Base-by-base conservation (phyloP, 92 coral and sea anemone species). In the Epizoanthus scotinus region DNA sequence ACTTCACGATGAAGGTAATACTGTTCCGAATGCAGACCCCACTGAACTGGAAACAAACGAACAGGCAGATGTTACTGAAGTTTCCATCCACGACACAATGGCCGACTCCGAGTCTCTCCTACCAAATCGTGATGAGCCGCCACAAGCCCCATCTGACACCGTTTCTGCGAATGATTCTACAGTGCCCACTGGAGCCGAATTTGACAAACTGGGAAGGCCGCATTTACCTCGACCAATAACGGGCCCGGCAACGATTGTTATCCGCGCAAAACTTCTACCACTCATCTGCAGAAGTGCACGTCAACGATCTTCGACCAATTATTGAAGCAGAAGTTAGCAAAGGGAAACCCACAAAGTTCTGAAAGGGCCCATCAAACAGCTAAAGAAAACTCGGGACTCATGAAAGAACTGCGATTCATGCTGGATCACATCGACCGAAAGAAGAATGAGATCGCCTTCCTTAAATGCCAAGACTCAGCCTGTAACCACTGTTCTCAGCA, bases 391-490 rank as follows among this genome's bases (percentile, higher is more conserved):
- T 52, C 62, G n/a, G 60, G 61, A 10, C 77, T 70, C 13, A 42
- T 80, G 29, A 25, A 42, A 4, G 85, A 86, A 56, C 73, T 81
- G 52, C 79, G 70, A n/a, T 79, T 79, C 52, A 73, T 85, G 84
- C 26, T 56, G 20, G 20, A 85, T 8, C 84, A 85, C 44, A 38
- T 86, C 2, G 77, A 81, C 26, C 71, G 89, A 13, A 71, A 82
- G 77, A 82, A 71, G 36, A 87, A 77, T 71, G 87, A 87, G 47
- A 64, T 83, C 1, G 86, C 70, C 8, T 87, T 75, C 63, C 31
- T 67, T 26, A 87, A 87, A 83, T 87, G 87, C 52, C 29, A 31
- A 2, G 84, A 87, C 67, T 77, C 73, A 34, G 29, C 81, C 59
- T 87, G 90, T 26, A 47, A 57, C 53, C 67, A 86, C 63, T 87